Base-by-base conservation (phyloP, 92 coral and sea anemone genomes). In the Phenganax marumi region DNA sequence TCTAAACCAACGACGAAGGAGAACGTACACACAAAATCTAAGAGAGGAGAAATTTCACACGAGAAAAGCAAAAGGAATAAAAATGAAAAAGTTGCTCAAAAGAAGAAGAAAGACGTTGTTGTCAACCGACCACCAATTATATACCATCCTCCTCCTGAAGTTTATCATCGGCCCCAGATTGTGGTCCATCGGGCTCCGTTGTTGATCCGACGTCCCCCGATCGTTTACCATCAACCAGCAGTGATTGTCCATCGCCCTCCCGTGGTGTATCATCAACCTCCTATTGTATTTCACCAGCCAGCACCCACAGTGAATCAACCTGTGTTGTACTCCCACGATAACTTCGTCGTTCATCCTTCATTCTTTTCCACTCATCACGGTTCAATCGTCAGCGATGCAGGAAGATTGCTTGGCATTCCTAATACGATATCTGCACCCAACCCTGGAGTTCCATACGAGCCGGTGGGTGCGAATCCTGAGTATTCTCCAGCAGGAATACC, bases 111-210 rank as follows among this genome's bases (percentile, higher is more conserved):
- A 10, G 92, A 84, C 43, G 91, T 96, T 16, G 97, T 96, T 17
- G 93, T 96, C 68, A 97, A 96, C 68, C 93, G 99, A 6, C 99
- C 99, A 52, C 99, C 99, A 14, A 96, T 96, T n/a, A 96, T 96
- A 25, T 96, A 96, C 50, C 99, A 96, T 80, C 99, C 99, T 11
- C 99, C 99, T n/a, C 99, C 99, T 66, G 99, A 96, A 80, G 87
- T 96, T 46, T 96, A 96, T 66, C 99, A 96, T 78, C 89, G 99
- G 43, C 99, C 99, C 25, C 96, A 92, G 62, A 96, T 96, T 87
- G 99, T 96, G 69, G 99, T 96, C 60, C 99, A 96, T 64, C 95
- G 99, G 33, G 99, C 99, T 13, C 99, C 99, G 0, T 89, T 96
- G 39, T 84, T 96, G 91, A 86, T 96, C 58, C 97, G 93, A 50